A percentile compares a stretch with the other conserved stretches of the same genome.
phyloP scores from a whole-genome alignment of 2,797 vertebrate genomes.

The Notolabrus celidotus region DNA sequence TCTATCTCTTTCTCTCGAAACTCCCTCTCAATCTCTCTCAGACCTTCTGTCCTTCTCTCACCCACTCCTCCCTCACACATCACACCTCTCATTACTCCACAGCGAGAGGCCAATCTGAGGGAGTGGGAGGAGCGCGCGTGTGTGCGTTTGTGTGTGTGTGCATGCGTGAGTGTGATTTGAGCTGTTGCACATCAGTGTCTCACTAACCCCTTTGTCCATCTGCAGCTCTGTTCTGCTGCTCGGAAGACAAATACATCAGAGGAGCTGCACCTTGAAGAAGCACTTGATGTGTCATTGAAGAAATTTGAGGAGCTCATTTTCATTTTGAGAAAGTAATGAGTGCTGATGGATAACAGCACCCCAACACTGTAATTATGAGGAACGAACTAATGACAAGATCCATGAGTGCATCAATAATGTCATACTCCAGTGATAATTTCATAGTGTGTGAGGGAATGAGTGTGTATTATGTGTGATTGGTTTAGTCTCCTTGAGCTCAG shows the following conservation, averaged over 20 bases:
- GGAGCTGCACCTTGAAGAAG: conserved; percentile 28
- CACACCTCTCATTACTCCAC: conserved; percentile 69
- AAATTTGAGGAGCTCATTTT: conserved; percentile 29
- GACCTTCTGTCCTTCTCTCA: conserved; percentile 73
- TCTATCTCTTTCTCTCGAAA: conserved; percentile 39
- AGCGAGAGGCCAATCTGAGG: conserved; percentile 70
- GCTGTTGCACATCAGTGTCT: conserved; percentile 60
- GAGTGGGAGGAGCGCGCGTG: conserved; percentile 32
- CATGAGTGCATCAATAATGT: background rate
- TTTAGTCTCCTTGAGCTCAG: conserved; percentile 4
- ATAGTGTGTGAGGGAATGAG: background rate
- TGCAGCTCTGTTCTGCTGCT: conserved; percentile 46
- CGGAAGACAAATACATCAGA: conserved; percentile 51
- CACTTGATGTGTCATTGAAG: conserved; percentile 45
- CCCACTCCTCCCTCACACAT: conserved; percentile 78
- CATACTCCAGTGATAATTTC: background rate
- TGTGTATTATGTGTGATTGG: background rate
- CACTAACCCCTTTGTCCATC: conserved; percentile 45
- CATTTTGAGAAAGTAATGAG: conserved; percentile 10
- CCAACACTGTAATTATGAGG: conserved; percentile 14
- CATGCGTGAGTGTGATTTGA: conserved; percentile 36
- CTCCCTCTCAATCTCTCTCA: conserved; percentile 56
- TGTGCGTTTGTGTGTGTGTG: conserved; percentile 3
- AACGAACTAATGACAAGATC: background rate
- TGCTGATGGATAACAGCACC: conserved; percentile 3